Evolutionary conservation across 2,113 vertebrate genomes (phyloP).

Genomic region (Cheilinus undulatus): DNA sequence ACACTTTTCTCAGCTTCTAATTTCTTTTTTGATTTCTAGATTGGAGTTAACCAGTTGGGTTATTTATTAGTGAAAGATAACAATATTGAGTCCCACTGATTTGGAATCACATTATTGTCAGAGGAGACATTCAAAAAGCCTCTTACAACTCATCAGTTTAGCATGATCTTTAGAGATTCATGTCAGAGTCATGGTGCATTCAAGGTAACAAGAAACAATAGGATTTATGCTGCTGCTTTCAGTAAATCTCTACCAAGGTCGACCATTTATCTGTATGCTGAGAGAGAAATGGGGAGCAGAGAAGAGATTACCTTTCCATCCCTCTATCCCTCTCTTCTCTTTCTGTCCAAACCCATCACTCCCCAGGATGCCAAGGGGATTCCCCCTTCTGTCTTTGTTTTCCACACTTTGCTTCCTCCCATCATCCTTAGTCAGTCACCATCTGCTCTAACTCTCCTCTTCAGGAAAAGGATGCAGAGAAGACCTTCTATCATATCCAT

Average conservation of each 20-base stretch:
- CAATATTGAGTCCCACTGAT: too few relatives aligned
- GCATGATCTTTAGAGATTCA: conserved; percentile 5
- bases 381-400: conserved; percentile 25
- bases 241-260: not conserved
- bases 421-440: conserved; percentile 31
- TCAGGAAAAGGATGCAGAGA: conserved; percentile 27
- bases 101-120: not conserved
- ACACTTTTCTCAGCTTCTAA: not conserved
- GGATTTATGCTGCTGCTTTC: not conserved
- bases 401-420: conserved; percentile 26
- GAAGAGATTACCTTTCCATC: conserved; percentile 34
- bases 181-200: not conserved
- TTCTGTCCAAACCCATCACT: conserved; percentile 28
- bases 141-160: not conserved
- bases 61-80: too few relatives aligned
- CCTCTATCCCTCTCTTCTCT: conserved; percentile 13
- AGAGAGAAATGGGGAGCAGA: conserved; percentile 2
- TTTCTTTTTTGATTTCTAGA: not conserved
- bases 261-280: conserved; percentile 21
- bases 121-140: not conserved
- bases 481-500: conserved; percentile 40
- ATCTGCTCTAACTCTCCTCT: conserved; percentile 24
- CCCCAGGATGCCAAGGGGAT: conserved; percentile 29
- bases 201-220: conserved; percentile 11
- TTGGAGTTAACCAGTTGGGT: too few relatives aligned